A percentile compares a stretch with the other conserved stretches of the same genome.
Conservation (phyloP, 1,140 invertebrate species). For the Penaeus chinensis region DNA sequence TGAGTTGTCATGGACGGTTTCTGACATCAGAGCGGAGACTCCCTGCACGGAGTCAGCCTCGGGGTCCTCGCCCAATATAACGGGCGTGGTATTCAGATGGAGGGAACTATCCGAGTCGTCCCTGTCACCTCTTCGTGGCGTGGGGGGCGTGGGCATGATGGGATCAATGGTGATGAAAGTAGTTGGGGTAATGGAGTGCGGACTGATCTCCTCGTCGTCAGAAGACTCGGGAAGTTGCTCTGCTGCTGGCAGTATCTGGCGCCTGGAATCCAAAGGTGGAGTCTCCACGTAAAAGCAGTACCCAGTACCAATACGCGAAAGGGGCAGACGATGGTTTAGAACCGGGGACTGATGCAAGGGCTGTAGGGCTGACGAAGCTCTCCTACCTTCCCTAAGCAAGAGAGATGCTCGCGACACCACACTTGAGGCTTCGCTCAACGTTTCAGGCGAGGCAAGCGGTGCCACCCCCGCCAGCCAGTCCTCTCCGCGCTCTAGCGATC, state of each 20-base stretch:
- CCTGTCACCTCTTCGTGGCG: constrained; percentile 1
- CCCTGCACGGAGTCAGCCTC: not conserved
- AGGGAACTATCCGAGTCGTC: constrained; percentile 29
- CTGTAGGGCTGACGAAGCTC: constrained; percentile 62
- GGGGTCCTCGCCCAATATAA: constrained; percentile 23
- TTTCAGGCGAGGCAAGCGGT: constrained; percentile 87
- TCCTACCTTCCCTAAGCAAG: constrained; percentile 53
- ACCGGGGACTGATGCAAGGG: constrained; percentile 56
- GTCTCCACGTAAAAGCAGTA: constrained; percentile 63
- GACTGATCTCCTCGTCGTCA: constrained; percentile 56
- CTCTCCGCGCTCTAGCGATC: constrained; percentile 66
- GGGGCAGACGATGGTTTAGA: constrained; percentile 41
- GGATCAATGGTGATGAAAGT: constrained; percentile 60
- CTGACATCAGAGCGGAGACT: constrained; percentile 6
- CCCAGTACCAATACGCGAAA: constrained; percentile 49
- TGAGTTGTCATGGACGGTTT: constrained; percentile 36
- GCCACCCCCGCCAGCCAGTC: constrained; percentile 77
- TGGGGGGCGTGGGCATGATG: constrained; percentile 52
- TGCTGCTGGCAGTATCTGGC: constrained; percentile 24
- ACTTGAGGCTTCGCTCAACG: constrained; percentile 81
- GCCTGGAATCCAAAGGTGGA: constrained; percentile 36
- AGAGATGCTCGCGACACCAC: constrained; percentile 67
- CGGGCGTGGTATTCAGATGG: constrained; percentile 23
- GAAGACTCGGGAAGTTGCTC: constrained; percentile 51
- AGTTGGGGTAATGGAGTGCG: constrained; percentile 44